phyloP scores from a whole-genome alignment of 2,888 invertebrate species.

The Xanthostigma xanthostigma region DNA sequence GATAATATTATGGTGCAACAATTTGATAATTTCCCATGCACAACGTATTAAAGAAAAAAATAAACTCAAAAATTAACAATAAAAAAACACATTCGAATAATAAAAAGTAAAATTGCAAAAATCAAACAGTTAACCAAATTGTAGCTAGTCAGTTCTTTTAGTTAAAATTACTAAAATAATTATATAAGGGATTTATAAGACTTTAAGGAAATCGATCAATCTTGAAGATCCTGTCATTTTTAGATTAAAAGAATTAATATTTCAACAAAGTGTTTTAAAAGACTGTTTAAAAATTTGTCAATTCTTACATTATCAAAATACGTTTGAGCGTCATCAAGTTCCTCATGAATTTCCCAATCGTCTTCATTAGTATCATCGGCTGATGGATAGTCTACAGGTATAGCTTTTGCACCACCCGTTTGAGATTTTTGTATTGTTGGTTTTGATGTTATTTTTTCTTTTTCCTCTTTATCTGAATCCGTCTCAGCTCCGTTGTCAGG shows the following conservation, averaged over 20 bases:
- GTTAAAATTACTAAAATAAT: too few relatives aligned
- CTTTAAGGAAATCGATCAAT: conserved; percentile 2
- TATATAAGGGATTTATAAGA: background rate
- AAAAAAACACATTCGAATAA: background rate
- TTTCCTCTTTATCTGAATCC: conserved; percentile 12
- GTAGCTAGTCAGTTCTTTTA: too few relatives aligned
- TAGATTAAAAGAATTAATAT: background rate
- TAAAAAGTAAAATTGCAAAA: background rate
- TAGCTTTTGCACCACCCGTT: conserved; percentile 20
- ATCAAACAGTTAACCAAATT: background rate
- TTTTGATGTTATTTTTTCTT: conserved; percentile 10
- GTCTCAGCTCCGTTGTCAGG: conserved; percentile 6
- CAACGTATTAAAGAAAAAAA: background rate
- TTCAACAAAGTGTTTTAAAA: conserved; percentile 7
- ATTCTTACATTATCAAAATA: conserved; percentile 23
- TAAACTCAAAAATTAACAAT: background rate
- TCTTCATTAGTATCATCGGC: conserved; percentile 40
- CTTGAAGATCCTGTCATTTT: too few relatives aligned
- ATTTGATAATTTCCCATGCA: too few relatives aligned
- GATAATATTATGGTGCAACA: too few relatives aligned
- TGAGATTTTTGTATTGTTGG: background rate
- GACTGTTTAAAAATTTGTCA: conserved; percentile 3
- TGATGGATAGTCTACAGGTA: conserved; percentile 26
- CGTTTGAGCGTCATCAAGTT: conserved; percentile 25
- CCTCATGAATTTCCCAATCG: conserved; percentile 32